These are phyloP conservation scores for Troides helena DNA, from an alignment of 2,888 invertebrate genomes.

Conservation along the genomic window DNA sequence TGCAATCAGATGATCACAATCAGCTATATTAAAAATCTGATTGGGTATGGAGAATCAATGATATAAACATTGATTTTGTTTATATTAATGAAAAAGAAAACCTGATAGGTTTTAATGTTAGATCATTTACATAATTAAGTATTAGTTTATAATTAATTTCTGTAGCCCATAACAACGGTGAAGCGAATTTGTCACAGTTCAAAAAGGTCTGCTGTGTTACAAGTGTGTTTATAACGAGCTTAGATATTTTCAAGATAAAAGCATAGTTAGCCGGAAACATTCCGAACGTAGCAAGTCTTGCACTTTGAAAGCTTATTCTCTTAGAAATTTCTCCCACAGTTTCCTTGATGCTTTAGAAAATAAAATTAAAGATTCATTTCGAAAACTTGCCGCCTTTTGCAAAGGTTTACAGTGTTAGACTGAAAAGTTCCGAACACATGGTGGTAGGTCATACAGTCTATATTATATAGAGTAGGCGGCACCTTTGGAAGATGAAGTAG, in stretches of 20 bases:
- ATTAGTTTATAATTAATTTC: no score
- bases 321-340: background rate
- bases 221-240: background rate
- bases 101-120: no score
- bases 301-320: background rate
- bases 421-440: background rate
- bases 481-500: no score
- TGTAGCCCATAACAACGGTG: background rate
- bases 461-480: no score
- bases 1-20: no score
- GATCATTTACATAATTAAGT: no score
- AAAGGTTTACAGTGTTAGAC: background rate
- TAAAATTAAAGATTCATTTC: slow-evolving; percentile 1
- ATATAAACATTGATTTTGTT: no score
- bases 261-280: background rate
- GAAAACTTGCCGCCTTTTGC: background rate
- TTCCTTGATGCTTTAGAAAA: background rate
- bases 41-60: no score
- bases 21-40: no score
- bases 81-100: no score
- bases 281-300: background rate
- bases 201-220: background rate
- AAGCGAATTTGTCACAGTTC: background rate
- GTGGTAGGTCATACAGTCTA: background rate
- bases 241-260: background rate